Evolutionary conservation across 2,888 invertebrate species (phyloP), one percentile per base, ranked within the genome.

Genomic region (Fabriciana adippe): DNA sequence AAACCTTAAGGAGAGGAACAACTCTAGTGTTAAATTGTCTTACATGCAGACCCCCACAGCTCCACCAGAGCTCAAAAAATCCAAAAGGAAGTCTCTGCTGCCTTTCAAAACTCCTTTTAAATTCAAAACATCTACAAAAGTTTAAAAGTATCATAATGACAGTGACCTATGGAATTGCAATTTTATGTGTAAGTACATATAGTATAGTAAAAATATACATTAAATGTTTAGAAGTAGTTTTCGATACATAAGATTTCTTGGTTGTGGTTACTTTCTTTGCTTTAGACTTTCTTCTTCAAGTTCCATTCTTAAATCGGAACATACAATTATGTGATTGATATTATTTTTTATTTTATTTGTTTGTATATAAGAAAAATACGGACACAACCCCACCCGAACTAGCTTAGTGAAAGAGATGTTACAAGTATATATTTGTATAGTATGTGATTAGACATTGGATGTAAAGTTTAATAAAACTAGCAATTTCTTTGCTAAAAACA

Each of bases 81-180:
- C 82, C 14, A 92, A 89, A 71, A 76, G 87, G 54, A 92, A 85
- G 73, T 93, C 93, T 31, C 75, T 93, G 69, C 75, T 93, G 47
- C 86, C 86, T 55, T 93, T 93, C 70, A 93, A 92, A 80, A 92
- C 93, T 18, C 93, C 93, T 16, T 93, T 93, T 68, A 93, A 92
- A 72, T 93, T 93, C 65, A 89, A 86, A 79, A 82, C 85, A 68
- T 85, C 89, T 50, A 81, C 84, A 54, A 90, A 87, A 80, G 84
- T 87, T 59, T 89, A 82, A 78, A 47, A 59, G 31, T 21, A 64
- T 62, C 41, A 35, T 66, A 11, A 50, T 51, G 50, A 57, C 54
- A 62, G 55, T 68, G 26, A n/a, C 6, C 11, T 41, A 11, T 41
- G 35, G 35, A 41, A 8, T 41, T 41, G 35, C 35, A 41, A 41